phyloP scores from a whole-genome alignment of 2,113 vertebrate species.

The Phylloscopus trochilus region DNA sequence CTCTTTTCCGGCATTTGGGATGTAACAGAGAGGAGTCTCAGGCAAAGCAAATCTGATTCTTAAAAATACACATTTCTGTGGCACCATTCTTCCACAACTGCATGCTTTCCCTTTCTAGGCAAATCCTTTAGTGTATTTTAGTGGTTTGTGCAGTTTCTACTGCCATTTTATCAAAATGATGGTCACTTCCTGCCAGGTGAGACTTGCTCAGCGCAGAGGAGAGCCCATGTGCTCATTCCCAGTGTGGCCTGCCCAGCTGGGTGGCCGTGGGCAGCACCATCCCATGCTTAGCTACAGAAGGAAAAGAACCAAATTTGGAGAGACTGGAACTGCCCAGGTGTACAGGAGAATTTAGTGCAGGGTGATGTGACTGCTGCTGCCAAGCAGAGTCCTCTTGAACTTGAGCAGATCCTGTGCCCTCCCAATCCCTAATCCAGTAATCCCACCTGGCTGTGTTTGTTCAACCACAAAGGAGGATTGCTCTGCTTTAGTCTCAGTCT shows the following conservation, averaged over 20 bases:
- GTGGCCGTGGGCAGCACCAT: not conserved
- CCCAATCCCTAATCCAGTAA: fast-evolving
- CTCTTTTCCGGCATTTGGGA: not conserved
- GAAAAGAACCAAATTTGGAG: not conserved
- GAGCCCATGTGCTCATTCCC: fast-evolving
- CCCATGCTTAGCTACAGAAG: no score
- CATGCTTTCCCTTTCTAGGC: not conserved
- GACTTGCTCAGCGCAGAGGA: not conserved
- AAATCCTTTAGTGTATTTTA: not conserved
- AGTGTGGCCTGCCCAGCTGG: not conserved
- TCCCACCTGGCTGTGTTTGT: not conserved
- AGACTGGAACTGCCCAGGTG: not conserved
- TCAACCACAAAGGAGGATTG: not conserved
- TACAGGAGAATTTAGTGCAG: not conserved
- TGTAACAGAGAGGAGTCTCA: not conserved
- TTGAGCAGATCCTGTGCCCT: not conserved
- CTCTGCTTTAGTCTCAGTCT: not conserved
- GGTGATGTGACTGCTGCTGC: not conserved
- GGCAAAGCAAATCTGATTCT: not conserved
- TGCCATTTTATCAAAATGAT: not conserved
- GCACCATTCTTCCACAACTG: not conserved
- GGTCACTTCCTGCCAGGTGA: not conserved
- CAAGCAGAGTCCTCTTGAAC: not conserved
- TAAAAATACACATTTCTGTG: not conserved
- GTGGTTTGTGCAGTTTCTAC: not conserved